Base-by-base conservation (phyloP, 30 jellyfish, hydroid and myxozoan species). In the Aurelia aurita region DNA sequence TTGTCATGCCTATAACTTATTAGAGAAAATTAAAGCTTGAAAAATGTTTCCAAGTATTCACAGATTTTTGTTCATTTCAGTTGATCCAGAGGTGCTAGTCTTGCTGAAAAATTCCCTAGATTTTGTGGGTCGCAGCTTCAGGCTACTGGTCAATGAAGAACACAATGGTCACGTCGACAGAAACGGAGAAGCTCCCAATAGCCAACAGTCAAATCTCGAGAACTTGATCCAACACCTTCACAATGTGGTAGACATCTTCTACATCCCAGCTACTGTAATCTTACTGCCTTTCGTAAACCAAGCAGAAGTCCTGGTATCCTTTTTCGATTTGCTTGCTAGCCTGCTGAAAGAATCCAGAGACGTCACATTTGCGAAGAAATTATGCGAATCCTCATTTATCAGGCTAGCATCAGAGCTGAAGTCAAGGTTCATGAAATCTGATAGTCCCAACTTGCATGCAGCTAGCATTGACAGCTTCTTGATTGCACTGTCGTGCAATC, bases 321-420 rank as follows among this genome's bases (percentile, higher is more conserved):
- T 90, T 29, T 90, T 83, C 69, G 74, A 90, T 35, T 20, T 77
- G 69, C 84, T 90, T 31, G n/a, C 66, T 21, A n/a, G 25, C 23
- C 63, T 90, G 45, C 61, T 90, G 47, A 63, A 61, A 9, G 27
- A 32, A 12, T 31, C 18, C 12, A 31, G 55, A 4, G 92, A 69
- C 20, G 61, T 13, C 13, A 69, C 58, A 29, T 69, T 90, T 34
- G 97, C 97, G 21, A 57, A 66, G 35, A 90, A 90, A 72, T 29
- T 90, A 72, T 78, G 87, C 54, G 89, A 90, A 58, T 57, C 97
- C 0, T 85, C 97, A 0, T 90, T 90, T 32, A 55, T 90, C 21
- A 79, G 85, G n/a, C 46, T 83, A 44, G 89, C 91, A 21, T 32
- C 79, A 18, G 97, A 90, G 15, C 29, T 90, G 29, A 90, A 90